Conservation (phyloP, 2,113 vertebrate genomes). For the Eurypyga helias region DNA sequence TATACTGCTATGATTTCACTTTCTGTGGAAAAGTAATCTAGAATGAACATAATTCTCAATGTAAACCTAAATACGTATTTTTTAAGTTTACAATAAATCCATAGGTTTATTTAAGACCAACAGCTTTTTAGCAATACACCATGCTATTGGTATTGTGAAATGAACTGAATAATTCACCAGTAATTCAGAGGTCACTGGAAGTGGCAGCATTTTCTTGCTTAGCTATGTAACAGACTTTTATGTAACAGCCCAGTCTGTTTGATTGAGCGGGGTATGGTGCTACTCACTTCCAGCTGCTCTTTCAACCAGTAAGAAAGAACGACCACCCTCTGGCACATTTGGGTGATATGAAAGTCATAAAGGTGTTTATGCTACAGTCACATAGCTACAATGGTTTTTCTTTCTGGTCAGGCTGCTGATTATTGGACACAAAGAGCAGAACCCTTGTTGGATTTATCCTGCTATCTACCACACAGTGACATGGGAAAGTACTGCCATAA, state of each 20-base stretch:
- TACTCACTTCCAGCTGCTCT: background rate
- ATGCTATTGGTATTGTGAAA: background rate
- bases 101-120: background rate
- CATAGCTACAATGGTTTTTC: no score
- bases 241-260: background rate
- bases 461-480: background rate
- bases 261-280: background rate
- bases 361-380: no score
- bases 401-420: background rate
- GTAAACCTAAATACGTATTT: background rate
- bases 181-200: background rate
- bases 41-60: background rate
- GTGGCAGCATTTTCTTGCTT: background rate
- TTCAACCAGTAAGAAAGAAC: background rate
- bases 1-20: background rate
- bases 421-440: background rate
- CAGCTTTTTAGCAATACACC: background rate
- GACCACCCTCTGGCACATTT: background rate
- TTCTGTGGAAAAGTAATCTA: background rate
- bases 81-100: background rate
- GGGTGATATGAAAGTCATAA: background rate
- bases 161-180: background rate
- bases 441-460: background rate
- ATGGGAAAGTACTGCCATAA: background rate
- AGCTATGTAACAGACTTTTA: background rate